These are phyloP conservation scores for Tenrec ecaudatus DNA, from an alignment of 2,113 vertebrate species.

Conservation along the genomic window DNA sequence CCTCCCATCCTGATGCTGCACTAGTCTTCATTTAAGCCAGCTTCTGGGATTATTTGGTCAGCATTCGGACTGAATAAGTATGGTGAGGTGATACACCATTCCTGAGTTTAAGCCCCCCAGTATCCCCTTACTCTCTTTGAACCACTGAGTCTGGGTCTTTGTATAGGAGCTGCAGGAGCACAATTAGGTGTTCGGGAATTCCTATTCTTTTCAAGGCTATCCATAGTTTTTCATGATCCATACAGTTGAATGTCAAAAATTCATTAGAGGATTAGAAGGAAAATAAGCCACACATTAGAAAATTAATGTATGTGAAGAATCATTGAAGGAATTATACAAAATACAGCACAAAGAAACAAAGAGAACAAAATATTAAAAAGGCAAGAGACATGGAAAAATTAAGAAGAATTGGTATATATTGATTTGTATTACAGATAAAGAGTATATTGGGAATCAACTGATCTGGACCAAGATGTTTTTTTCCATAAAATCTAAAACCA, in stretches of 20 bases:
- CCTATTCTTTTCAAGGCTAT: too few species aligned
- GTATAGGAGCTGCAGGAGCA: too few species aligned
- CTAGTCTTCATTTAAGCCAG: too few species aligned
- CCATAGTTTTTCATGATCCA: too few species aligned
- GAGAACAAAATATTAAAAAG: background rate
- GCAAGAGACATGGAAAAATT: background rate
- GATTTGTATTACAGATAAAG: background rate
- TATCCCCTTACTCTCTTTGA: too few species aligned
- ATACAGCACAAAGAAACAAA: background rate
- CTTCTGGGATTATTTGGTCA: background rate
- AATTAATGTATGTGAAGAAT: background rate
- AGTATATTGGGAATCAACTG: background rate
- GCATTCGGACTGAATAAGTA: background rate
- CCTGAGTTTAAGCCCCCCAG: too few species aligned
- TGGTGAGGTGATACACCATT: background rate
- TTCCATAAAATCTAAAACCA: background rate
- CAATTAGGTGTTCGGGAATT: too few species aligned
- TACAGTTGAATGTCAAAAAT: slow-evolving; percentile 7
- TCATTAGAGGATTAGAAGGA: background rate
- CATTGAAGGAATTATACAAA: background rate
- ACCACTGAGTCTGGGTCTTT: too few species aligned
- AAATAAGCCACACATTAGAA: background rate
- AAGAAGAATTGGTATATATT: background rate
- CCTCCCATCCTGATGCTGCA: too few species aligned
- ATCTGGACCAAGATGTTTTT: background rate